Evolutionary conservation across 1,140 invertebrate species (phyloP).

Genomic region (Drosophila tropicalis): DNA sequence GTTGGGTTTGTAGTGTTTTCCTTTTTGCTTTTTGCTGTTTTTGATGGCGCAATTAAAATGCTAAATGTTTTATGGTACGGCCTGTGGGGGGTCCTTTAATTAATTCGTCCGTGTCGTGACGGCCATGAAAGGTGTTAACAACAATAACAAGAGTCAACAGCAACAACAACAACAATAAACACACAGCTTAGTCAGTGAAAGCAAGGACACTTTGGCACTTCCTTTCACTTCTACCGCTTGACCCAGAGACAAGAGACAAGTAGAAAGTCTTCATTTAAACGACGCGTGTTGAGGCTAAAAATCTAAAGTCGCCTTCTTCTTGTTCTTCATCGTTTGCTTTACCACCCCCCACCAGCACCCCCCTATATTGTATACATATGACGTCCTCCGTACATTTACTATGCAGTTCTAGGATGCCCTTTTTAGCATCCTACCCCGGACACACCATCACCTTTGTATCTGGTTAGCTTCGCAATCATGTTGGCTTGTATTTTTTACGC

Average conservation of each 20-base stretch:
- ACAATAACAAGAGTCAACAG: slow-evolving; percentile 45
- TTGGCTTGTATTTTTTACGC: slow-evolving; percentile 52
- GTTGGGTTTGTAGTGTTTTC: neutral
- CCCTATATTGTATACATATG: no score
- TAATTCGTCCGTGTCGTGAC: slow-evolving; percentile 63
- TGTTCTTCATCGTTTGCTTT: neutral
- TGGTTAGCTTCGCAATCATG: slow-evolving; percentile 18
- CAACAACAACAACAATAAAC: slow-evolving; percentile 29
- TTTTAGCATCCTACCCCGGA: neutral
- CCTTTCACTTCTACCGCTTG: slow-evolving; percentile 59
- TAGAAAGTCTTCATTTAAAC: slow-evolving; percentile 22
- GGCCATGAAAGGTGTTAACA: slow-evolving; percentile 77
- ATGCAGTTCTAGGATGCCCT: slow-evolving; percentile 1
- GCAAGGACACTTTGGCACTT: slow-evolving; percentile 45
- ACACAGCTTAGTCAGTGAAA: slow-evolving; percentile 12
- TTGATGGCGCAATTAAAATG: slow-evolving; percentile 74
- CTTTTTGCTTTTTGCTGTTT: neutral
- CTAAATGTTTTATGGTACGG: slow-evolving; percentile 73
- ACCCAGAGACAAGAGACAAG: slow-evolving; percentile 60
- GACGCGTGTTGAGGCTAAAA: slow-evolving; percentile 9
- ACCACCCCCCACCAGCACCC: no score
- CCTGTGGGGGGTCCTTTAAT: slow-evolving; percentile 65
- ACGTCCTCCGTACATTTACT: neutral
- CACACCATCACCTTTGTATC: neutral
- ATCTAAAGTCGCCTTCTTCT: neutral